Evolutionary conservation across 2,113 vertebrate species (phyloP).

Genomic region (Irena cyanogastra): DNA sequence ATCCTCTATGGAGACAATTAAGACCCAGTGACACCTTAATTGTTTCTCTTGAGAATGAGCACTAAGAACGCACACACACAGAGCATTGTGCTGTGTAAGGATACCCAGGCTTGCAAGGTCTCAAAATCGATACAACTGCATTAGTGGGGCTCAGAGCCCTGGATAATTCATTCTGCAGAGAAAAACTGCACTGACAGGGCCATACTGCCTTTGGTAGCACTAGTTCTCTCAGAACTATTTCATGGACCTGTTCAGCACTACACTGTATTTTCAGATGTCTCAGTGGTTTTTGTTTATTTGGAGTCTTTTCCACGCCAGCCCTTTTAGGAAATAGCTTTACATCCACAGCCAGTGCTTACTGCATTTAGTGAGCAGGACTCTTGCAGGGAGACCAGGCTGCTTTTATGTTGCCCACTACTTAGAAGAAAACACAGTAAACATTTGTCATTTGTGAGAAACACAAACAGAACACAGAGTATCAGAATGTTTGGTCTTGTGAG

Average conservation of each 20-base stretch:
- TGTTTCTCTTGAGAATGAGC: neutral
- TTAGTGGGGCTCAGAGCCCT: neutral
- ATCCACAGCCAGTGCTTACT: neutral
- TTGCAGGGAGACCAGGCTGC: neutral
- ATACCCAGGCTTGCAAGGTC: neutral
- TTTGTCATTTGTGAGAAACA: neutral
- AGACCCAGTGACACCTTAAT: neutral
- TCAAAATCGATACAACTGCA: neutral
- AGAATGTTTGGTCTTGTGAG: neutral
- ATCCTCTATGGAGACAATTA: neutral
- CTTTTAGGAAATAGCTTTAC: neutral
- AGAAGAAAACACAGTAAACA: neutral
- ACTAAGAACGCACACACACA: neutral
- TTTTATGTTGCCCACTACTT: neutral
- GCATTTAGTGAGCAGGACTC: neutral
- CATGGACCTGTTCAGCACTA: neutral
- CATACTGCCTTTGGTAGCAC: neutral
- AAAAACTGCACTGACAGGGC: neutral
- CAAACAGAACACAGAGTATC: neutral
- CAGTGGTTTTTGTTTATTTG: neutral
- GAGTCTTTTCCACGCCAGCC: neutral
- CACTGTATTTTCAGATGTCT: neutral
- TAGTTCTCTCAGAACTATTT: neutral
- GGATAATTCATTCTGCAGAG: conserved; percentile 1
- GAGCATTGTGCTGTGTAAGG: neutral